Evolutionary conservation across 2,797 vertebrate species (phyloP), one percentile per base, ranked within the genome.

Genomic region (Lithobates pipiens): DNA sequence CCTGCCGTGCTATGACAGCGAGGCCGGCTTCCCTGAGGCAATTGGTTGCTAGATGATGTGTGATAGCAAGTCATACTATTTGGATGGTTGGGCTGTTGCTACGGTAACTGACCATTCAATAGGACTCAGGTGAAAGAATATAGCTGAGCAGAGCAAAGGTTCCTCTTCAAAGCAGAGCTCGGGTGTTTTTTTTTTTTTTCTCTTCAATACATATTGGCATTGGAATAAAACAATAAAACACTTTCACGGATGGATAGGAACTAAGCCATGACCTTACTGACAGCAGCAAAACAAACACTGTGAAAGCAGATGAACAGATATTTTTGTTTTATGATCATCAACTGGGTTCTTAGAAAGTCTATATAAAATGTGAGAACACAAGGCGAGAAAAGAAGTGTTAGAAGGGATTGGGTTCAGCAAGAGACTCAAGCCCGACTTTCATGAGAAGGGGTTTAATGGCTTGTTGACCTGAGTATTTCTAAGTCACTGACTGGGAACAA

Each of bases 101-200:
- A 95, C 85, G 94, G 96, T 93, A 96, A 96, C 95, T 7, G 84
- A 89, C 83, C 32, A 1, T 78, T 89, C 88, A 18, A 8, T 39
- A 50, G 88, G 83, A 91, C 86, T 88, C 89, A 91, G 89, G 91
- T 91, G 90, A 91, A 93, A 90, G 78, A 86, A 89, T 90, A 88
- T 88, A 88, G 90, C 91, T 91, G 76, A 93, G 89, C 39, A 80
- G 89, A 89, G 86, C 85, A 88, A 90, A 89, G 68, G 84, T 90
- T 92, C 87, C 80, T 79, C 77, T 76, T 85, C 89, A 42, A 80
- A 84, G 82, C 85, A 75, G 91, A 91, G 82, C 89, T 88, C 18
- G 25, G 61, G 70, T 21, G 8, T 71, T 9, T 1, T 42, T 36
- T 23, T 71, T 72, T 42, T 73, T 44, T 29, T 80, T 88, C 85